Percentiles rank a stretch among this genome's conserved stretches.
Evolutionary conservation across 2,797 vertebrate genomes (phyloP).

Genomic region (Rhinoraja longicauda): DNA sequence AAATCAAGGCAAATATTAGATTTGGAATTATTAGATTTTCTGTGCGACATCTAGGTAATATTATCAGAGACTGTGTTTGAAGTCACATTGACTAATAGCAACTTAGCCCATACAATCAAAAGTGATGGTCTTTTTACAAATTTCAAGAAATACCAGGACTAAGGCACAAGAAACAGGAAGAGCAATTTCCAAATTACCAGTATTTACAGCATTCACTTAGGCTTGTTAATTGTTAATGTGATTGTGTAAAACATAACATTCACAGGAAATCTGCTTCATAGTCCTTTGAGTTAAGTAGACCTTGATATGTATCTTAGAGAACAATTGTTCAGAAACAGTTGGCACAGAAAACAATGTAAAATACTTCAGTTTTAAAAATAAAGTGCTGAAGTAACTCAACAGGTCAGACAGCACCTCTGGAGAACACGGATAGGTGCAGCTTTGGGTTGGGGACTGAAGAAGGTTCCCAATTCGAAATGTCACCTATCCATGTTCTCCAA

Average conservation of each 20-base stretch:
- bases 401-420: too few relatives aligned
- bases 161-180: neutral
- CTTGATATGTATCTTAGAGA: neutral
- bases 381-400: too few relatives aligned
- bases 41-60: neutral
- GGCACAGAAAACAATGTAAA: neutral
- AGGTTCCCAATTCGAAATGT: too few relatives aligned
- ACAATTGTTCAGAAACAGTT: too few relatives aligned
- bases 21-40: neutral
- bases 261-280: neutral
- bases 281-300: constrained; percentile 5
- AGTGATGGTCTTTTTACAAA: neutral
- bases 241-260: neutral
- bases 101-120: neutral
- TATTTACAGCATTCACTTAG: neutral
- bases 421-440: too few relatives aligned
- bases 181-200: neutral
- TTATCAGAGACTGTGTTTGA: neutral
- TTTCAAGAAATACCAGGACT: neutral
- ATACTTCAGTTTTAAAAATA: neutral
- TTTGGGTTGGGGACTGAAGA: too few relatives aligned
- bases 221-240: neutral
- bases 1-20: neutral
- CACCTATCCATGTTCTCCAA: too few relatives aligned
- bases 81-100: neutral